Base-by-base conservation (phyloP, 2,113 vertebrate species). In the Pachycephala philippinensis region DNA sequence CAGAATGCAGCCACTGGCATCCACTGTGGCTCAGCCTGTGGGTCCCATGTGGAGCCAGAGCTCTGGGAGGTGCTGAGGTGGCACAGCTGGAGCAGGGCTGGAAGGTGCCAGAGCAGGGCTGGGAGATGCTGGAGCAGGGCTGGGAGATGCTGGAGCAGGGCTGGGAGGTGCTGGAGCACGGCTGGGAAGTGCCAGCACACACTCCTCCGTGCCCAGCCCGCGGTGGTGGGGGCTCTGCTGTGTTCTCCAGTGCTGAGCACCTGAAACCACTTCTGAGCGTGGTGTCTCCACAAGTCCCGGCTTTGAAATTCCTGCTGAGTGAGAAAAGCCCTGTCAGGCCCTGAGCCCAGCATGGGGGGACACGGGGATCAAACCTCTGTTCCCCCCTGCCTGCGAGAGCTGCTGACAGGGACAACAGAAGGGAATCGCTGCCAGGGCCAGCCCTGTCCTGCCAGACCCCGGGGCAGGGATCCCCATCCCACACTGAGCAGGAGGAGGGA, bases 191-290 rank as follows among this genome's bases (percentile, higher is more conserved):
- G 13, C 49, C 65, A 53, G 75, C 65, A 54, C 75, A 22, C 65
- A 4, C 30, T 28, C 8, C 1, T 1, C 10, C 33, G 3, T 23
- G 57, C 19, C 68, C 75, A 50, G 24, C 77, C 49, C 0, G 0
- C 53, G 4, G 31, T 6, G 49, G 2, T 1, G 1, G 18, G 47
- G 31, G 17, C 50, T 68, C 74, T 54, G 88, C 60, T 3, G 2
- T 2, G 9, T 24, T 49, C 21, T 3, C 16, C 42, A 19, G 39
- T 71, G 83, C 74, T 20, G 74, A 72, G 74, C 56, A 59, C 54
- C 60, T 59, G 57, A 56, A 90, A 54, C 53, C 59, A 6, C 60
- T 61, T 47, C 57, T 30, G 82, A 91, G 68, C 15, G 2, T 7
- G 27, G 40, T 1, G 1, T 33, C 83, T n/a, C 40, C 13, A 0